Percentiles rank a stretch among this genome's conserved stretches.
phyloP scores from a whole-genome alignment of 53 echinoderm and acorn worm species.

The Actinopyga echinites region DNA sequence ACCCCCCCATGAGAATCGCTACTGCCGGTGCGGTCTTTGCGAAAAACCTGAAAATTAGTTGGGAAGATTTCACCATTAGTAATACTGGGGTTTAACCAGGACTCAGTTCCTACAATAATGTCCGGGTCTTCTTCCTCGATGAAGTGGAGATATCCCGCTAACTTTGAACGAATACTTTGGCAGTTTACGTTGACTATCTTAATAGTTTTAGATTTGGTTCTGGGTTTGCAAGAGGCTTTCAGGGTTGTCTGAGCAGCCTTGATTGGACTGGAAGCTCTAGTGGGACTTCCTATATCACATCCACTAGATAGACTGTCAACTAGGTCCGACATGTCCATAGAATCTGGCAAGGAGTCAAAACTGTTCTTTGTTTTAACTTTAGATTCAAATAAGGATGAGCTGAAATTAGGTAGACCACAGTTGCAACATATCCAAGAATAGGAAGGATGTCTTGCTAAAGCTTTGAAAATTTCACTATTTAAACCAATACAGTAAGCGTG shows the following conservation, averaged over 20 bases:
- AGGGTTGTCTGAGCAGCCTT: no score
- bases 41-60: slow-evolving; percentile 20
- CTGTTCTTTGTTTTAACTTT: background rate
- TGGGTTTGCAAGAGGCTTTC: background rate
- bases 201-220: background rate
- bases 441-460: background rate
- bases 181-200: no score
- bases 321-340: background rate
- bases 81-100: slow-evolving; percentile 42
- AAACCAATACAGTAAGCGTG: background rate
- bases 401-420: slow-evolving; percentile 3
- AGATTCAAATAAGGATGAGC: background rate
- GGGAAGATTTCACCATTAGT: slow-evolving; percentile 51
- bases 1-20: slow-evolving; percentile 47
- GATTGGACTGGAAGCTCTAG: background rate
- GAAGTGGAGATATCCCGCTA: slow-evolving; percentile 3
- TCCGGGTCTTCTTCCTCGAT: slow-evolving; percentile 40
- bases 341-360: background rate
- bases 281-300: background rate
- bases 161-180: slow-evolving; percentile 43
- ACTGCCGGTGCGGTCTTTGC: slow-evolving; percentile 10
- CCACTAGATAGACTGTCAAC: background rate
- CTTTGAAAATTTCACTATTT: background rate
- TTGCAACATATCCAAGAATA: slow-evolving; percentile 9
- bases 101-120: slow-evolving; percentile 53